Conservation (phyloP, 2,888 invertebrate species). For the Scrobipalpa costella region DNA sequence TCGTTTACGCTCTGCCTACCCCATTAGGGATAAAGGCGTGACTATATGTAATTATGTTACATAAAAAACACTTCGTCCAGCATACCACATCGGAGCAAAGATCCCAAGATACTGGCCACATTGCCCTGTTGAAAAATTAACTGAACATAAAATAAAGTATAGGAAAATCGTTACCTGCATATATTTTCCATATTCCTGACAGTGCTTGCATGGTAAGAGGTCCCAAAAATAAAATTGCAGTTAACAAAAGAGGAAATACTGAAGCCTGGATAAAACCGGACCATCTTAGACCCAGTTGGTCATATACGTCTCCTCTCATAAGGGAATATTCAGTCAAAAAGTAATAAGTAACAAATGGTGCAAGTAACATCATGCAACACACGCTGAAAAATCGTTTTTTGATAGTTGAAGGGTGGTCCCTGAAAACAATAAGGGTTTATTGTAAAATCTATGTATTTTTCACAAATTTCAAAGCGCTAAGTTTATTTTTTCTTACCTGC, state of each 20-base stretch:
- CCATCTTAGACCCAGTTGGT: slow-evolving; percentile 88
- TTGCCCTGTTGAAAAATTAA: neutral
- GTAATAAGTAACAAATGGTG: slow-evolving; percentile 88
- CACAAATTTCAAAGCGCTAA: neutral
- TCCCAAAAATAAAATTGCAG: slow-evolving; percentile 91
- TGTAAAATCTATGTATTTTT: neutral
- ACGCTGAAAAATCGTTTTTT: slow-evolving; percentile 94
- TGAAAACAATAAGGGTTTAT: slow-evolving; percentile 58
- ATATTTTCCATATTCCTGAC: slow-evolving; percentile 85
- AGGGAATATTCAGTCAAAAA: slow-evolving; percentile 84
- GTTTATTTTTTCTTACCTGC: slow-evolving; percentile 79
- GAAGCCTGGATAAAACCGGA: slow-evolving; percentile 87
- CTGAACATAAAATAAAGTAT: neutral
- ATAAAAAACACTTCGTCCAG: no score
- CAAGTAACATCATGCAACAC: slow-evolving; percentile 88
- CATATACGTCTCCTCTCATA: slow-evolving; percentile 82
- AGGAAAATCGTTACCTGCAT: slow-evolving; percentile 77
- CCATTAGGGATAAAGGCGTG: no score
- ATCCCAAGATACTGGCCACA: no score
- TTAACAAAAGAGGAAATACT: slow-evolving; percentile 88
- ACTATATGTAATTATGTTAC: no score
- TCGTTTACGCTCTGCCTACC: no score
- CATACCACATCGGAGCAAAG: no score
- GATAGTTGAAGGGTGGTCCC: slow-evolving; percentile 94
- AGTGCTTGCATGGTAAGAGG: slow-evolving; percentile 87